phyloP scores from a whole-genome alignment of 64 coral and sea anemone species.

The Montipora cactus region DNA sequence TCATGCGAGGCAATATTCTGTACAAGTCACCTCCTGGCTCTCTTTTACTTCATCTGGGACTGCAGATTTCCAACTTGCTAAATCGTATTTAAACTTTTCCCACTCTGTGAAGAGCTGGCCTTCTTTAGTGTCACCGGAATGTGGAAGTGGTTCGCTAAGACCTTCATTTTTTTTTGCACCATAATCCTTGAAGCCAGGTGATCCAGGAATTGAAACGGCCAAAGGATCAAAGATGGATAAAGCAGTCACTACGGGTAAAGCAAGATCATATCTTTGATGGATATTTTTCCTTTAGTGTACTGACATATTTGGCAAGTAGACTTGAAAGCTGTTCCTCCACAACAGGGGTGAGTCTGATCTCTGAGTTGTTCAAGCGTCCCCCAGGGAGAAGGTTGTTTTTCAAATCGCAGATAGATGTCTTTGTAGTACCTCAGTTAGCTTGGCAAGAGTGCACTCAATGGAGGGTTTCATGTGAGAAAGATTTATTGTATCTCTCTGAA shows the following conservation, averaged over 20 bases:
- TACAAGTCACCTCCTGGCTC: constrained; percentile 41
- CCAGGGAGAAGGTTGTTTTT: constrained; percentile 40
- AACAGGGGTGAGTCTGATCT: constrained; percentile 18
- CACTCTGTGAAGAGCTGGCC: constrained; percentile 36
- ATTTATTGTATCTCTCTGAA: constrained; percentile 61
- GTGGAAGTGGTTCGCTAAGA: constrained; percentile 53
- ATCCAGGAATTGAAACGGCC: constrained; percentile 69
- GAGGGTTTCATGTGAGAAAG: constrained; percentile 69
- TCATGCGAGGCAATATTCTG: constrained; percentile 51
- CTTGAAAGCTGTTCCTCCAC: constrained; percentile 57
- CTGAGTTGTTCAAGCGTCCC: constrained; percentile 33
- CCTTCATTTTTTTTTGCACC: constrained; percentile 17
- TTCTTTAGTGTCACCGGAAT: constrained; percentile 25
- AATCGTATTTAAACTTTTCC: constrained; percentile 56
- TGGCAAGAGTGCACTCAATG: constrained; percentile 41
- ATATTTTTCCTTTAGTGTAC: constrained; percentile 52
- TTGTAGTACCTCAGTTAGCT: constrained; percentile 53
- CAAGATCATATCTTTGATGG: constrained; percentile 50
- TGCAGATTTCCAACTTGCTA: constrained; percentile 35
- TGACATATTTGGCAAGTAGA: constrained; percentile 35
- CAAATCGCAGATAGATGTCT: constrained; percentile 49
- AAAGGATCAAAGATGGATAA: constrained; percentile 66
- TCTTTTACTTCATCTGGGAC: constrained; percentile 65
- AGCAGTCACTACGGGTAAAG: constrained; percentile 45
- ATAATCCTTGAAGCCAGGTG: constrained; percentile 48